These are phyloP conservation scores for Spea multiplicata DNA, from an alignment of 2,113 vertebrate species.

Conservation along the genomic window DNA sequence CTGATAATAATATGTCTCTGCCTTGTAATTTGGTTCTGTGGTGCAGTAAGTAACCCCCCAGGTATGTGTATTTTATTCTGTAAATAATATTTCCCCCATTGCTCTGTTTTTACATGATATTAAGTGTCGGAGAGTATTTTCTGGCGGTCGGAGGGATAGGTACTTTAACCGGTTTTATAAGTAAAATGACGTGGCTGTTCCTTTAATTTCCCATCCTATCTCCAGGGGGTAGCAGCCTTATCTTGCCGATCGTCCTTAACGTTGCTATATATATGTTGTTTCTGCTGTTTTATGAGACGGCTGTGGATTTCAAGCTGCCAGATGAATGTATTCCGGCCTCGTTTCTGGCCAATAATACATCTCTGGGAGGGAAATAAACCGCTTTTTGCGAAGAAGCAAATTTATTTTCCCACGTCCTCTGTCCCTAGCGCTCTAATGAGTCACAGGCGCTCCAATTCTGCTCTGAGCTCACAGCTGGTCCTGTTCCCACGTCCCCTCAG, in stretches of 20 bases:
- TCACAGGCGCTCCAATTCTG: slow-evolving; percentile 28
- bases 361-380: slow-evolving; percentile 30
- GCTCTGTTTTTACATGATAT: no score
- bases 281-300: slow-evolving; percentile 22
- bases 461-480: slow-evolving; percentile 27
- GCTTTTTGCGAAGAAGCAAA: slow-evolving; percentile 5
- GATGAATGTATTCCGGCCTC: slow-evolving; percentile 18
- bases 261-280: background rate
- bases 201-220: no score
- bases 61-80: no score
- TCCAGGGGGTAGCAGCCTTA: no score
- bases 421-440: slow-evolving; percentile 37
- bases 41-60: no score
- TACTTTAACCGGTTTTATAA: no score
- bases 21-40: no score
- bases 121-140: no score
- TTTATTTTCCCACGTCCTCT: slow-evolving; percentile 47
- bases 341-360: slow-evolving; percentile 28
- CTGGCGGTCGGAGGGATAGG: no score
- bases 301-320: slow-evolving; percentile 29
- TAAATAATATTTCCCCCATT: no score
- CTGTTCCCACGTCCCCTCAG: slow-evolving; percentile 30
- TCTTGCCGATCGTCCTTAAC: background rate
- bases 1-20: no score
- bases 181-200: no score